Evolutionary conservation across 2,113 vertebrate species (phyloP).

Genomic region (Rhadina sibilatrix): DNA sequence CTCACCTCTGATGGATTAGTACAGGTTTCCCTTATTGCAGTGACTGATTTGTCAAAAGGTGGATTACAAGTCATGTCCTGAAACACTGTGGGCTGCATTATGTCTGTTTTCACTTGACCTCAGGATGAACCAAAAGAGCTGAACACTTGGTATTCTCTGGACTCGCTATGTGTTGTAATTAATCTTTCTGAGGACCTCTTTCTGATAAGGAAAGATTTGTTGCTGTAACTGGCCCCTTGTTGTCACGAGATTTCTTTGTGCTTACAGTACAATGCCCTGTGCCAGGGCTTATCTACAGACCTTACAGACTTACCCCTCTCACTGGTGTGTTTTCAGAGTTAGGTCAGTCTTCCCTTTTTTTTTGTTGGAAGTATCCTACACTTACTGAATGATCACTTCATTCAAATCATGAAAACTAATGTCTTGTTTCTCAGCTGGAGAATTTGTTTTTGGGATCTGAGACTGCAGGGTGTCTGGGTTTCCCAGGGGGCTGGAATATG

Average conservation of each 20-base stretch:
- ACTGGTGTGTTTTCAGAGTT: not conserved
- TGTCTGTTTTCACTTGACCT: not conserved
- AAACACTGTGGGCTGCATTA: not conserved
- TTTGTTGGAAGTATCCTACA: not conserved
- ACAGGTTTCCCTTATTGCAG: not conserved
- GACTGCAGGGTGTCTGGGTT: not conserved
- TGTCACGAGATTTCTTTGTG: not conserved
- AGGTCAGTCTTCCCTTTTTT: not conserved
- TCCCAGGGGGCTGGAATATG: not conserved
- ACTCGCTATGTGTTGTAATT: not conserved
- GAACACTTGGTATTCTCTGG: not conserved
- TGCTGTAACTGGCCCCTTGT: not conserved
- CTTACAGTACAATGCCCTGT: not conserved
- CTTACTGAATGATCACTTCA: not conserved
- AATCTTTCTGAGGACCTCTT: slow-evolving; percentile 7
- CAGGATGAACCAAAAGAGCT: not conserved
- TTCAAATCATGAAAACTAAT: not conserved
- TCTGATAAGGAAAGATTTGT: slow-evolving; percentile 18
- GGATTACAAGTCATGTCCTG: not conserved
- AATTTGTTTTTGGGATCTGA: not conserved
- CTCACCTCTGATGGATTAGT: not conserved
- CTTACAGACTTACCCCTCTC: not conserved
- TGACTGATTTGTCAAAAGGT: not conserved
- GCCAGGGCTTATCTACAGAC: not conserved
- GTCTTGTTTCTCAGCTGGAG: not conserved